These are phyloP conservation scores for Mohoua ochrocephala DNA, from an alignment of 2,113 vertebrate species.

Conservation along the genomic window DNA sequence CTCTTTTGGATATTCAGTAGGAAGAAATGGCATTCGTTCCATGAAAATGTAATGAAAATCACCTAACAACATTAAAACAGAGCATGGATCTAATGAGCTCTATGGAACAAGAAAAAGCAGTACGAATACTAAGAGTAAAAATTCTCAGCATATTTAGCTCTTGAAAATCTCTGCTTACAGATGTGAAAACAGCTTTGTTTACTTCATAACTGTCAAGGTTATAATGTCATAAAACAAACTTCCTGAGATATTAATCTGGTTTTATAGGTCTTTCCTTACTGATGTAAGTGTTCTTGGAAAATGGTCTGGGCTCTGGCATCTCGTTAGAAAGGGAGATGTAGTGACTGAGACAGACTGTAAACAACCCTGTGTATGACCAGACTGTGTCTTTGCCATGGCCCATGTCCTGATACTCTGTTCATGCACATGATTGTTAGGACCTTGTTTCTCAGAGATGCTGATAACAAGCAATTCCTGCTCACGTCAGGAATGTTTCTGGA, in stretches of 20 bases:
- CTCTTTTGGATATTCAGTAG: not conserved
- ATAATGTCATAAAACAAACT: not conserved
- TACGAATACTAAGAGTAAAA: not conserved
- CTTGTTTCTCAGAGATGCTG: not conserved
- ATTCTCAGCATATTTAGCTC: not conserved
- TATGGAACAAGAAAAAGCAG: not conserved
- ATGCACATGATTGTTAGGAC: not conserved
- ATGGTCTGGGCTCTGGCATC: not conserved
- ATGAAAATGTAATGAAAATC: not conserved
- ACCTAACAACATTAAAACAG: not conserved
- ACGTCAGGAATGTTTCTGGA: not conserved
- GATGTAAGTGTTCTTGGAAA: not conserved
- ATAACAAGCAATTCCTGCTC: not conserved
- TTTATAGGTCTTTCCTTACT: not conserved
- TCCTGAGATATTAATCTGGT: not conserved
- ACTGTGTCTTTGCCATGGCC: not conserved
- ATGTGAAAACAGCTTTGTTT: slow-evolving; percentile 6
- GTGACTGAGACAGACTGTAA: not conserved
- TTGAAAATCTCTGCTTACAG: not conserved
- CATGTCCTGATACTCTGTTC: not conserved
- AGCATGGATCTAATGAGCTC: not conserved
- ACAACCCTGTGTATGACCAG: not conserved
- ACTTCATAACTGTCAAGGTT: not conserved
- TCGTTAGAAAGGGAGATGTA: not conserved
- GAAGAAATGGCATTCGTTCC: not conserved